phyloP scores from a whole-genome alignment of 2,888 invertebrate species.

The Nephrotoma guestfalica region DNA sequence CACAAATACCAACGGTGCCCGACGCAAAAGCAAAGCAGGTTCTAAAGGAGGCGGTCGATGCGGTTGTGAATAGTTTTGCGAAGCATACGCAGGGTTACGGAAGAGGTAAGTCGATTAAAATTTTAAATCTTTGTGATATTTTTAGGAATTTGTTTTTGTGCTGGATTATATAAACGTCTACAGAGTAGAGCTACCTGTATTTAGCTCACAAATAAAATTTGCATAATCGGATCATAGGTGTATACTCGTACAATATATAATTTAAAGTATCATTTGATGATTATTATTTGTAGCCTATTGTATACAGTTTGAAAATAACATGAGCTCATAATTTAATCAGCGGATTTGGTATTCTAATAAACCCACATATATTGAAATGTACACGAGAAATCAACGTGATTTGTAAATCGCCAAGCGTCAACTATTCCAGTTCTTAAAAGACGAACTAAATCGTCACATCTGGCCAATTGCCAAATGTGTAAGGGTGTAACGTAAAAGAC shows the following conservation, averaged over 20 bases:
- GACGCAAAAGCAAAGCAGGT: constrained; percentile 42
- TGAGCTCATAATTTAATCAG: too few relatives aligned
- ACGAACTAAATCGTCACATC: too few relatives aligned
- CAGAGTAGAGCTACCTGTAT: neutral
- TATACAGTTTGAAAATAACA: too few relatives aligned
- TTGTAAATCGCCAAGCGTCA: too few relatives aligned
- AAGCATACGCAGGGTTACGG: constrained; percentile 57
- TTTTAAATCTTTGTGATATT: constrained; percentile 1
- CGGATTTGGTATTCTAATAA: too few relatives aligned
- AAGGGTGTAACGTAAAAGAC: too few relatives aligned
- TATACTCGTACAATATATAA: too few relatives aligned
- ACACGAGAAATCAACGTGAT: too few relatives aligned
- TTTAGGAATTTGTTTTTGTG: neutral
- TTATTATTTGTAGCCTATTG: neutral
- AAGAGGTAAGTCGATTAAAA: constrained; percentile 36
- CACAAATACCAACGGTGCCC: constrained; percentile 21
- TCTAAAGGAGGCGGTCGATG: constrained; percentile 55
- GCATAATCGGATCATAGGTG: neutral
- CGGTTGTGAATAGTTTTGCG: constrained; percentile 57
- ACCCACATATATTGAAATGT: too few relatives aligned
- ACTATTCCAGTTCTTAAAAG: too few relatives aligned
- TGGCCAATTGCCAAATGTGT: too few relatives aligned
- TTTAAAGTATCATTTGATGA: neutral
- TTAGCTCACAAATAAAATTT: neutral
- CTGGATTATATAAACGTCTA: neutral